Percentiles rank a stretch among this genome's conserved stretches.
Evolutionary conservation across 2,888 invertebrate species (phyloP).

Genomic region (Dimorphilus gyrociliatus): DNA sequence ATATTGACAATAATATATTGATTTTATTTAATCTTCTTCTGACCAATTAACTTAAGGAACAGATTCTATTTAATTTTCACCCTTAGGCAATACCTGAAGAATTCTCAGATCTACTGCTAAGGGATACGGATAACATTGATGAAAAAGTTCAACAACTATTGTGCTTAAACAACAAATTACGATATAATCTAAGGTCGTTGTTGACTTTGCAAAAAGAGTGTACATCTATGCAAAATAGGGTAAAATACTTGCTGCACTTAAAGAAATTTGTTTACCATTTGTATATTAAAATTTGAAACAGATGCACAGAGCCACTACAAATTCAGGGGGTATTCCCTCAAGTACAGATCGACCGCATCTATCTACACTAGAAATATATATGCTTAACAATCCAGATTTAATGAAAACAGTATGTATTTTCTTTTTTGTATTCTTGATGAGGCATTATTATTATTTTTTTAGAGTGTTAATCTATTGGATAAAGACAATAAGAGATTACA

Average conservation of each 20-base stretch:
- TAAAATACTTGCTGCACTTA: constrained; percentile 8
- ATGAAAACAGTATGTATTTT: constrained; percentile 23
- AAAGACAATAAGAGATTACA: constrained; percentile 25
- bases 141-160: constrained; percentile 21
- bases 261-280: too few species aligned
- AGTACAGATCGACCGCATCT: constrained; percentile 19
- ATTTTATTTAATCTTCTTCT: too few species aligned
- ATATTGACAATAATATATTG: too few species aligned
- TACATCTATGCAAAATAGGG: constrained; percentile 17
- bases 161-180: constrained; percentile 27
- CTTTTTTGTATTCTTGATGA: too few species aligned
- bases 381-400: constrained; percentile 23
- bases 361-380: constrained; percentile 20
- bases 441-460: constrained; percentile 2
- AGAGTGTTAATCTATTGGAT: constrained; percentile 19
- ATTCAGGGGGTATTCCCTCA: too few species aligned
- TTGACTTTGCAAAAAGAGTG: constrained; percentile 20
- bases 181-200: constrained; percentile 19
- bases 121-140: too few species aligned
- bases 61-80: too few species aligned
- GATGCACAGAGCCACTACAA: not conserved
- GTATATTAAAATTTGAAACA: too few species aligned
- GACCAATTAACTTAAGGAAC: too few species aligned
- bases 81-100: too few species aligned
- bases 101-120: not conserved